These are phyloP conservation scores for Campoletis raptor DNA, from an alignment of 2,888 invertebrate species.

Conservation along the genomic window DNA sequence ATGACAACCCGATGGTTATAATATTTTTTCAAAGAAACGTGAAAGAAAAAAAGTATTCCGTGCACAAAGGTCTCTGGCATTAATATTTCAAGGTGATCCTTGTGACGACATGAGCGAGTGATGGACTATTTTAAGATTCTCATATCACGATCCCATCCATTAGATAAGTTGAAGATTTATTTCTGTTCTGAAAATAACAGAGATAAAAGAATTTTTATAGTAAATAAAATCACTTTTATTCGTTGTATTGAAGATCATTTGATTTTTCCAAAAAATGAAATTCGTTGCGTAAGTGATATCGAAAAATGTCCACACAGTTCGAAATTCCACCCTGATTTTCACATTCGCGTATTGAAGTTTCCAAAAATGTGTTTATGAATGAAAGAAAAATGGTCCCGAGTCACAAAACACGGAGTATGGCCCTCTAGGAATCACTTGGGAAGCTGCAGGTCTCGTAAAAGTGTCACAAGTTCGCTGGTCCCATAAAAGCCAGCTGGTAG, in stretches of 20 bases:
- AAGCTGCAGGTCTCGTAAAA: not conserved
- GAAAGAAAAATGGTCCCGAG: not conserved
- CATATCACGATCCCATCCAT: not conserved
- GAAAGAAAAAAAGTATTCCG: not conserved
- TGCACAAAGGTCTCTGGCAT: not conserved
- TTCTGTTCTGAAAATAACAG: not conserved
- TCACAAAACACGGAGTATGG: not conserved
- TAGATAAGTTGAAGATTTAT: not conserved
- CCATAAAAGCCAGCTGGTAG: slow-evolving; percentile 14
- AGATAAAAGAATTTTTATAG: not conserved
- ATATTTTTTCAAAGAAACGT: too few species aligned
- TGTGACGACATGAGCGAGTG: not conserved
- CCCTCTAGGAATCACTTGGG: not conserved
- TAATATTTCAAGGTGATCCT: not conserved
- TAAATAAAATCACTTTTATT: not conserved
- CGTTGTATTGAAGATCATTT: not conserved
- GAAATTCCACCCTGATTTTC: not conserved
- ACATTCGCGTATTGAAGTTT: not conserved
- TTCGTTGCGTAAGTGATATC: not conserved
- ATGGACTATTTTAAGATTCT: not conserved
- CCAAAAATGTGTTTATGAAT: not conserved
- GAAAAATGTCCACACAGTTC: not conserved
- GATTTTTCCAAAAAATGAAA: not conserved
- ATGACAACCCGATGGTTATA: not conserved
- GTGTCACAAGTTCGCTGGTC: not conserved